A percentile compares a stretch with the other conserved stretches of the same genome.
Conservation (phyloP, 2,888 invertebrate genomes). For the Escarpia spicata region DNA sequence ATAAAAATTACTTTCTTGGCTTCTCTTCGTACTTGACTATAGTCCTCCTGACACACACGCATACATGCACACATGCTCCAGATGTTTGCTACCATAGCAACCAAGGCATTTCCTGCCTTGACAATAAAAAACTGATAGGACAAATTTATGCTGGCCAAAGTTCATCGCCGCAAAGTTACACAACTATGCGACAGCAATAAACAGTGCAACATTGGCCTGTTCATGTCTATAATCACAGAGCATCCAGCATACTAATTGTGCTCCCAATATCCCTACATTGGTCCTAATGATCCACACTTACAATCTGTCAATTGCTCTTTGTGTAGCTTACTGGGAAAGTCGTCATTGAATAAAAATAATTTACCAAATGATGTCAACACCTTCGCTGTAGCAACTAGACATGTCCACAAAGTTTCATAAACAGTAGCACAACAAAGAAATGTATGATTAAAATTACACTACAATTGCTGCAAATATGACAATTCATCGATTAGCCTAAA, state of each 20-base stretch:
- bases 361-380: neutral
- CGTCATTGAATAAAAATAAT: neutral
- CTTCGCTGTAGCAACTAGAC: neutral
- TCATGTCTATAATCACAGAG: no score
- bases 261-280: no score
- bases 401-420: neutral
- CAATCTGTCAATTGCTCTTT: no score
- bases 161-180: no score
- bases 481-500: neutral
- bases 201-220: no score
- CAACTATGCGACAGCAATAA: no score
- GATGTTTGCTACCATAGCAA: neutral
- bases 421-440: neutral
- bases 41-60: neutral
- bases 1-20: neutral
- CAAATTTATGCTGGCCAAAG: no score
- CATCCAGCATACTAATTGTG: no score
- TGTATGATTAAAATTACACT: neutral
- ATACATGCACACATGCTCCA: neutral
- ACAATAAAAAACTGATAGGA: neutral
- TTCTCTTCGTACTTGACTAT: neutral
- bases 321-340: no score
- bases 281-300: no score
- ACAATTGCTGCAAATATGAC: neutral
- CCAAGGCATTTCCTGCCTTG: neutral